Evolutionary conservation across 2,113 vertebrate species (phyloP).

Genomic region (Ranitomeya variabilis): DNA sequence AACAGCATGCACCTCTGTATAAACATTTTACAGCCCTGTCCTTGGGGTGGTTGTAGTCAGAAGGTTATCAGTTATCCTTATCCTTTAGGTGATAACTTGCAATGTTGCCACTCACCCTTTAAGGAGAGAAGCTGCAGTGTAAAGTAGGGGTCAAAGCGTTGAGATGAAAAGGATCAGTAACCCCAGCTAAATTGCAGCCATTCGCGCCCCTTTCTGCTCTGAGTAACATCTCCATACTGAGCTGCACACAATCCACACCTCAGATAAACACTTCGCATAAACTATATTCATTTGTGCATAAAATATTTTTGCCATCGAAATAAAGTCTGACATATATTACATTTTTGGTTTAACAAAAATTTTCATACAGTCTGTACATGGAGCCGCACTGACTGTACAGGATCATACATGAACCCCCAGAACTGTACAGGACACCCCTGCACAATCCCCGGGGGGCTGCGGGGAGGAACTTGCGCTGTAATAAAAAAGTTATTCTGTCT

Average conservation of each 20-base stretch:
- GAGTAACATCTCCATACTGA: neutral
- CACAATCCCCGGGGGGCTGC: neutral
- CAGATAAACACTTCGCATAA: slow-evolving; percentile 67
- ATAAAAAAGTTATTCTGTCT: neutral
- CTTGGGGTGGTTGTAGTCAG: too few species aligned
- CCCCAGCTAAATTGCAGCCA: too few species aligned
- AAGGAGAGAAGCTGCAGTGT: too few species aligned
- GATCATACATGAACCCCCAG: slow-evolving; percentile 60
- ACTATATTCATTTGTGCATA: slow-evolving; percentile 76
- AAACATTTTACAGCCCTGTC: too few species aligned
- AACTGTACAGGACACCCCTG: neutral
- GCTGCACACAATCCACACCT: neutral
- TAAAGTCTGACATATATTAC: slow-evolving; percentile 69
- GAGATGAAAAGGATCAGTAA: too few species aligned
- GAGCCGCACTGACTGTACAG: slow-evolving; percentile 69
- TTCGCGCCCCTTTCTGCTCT: neutral
- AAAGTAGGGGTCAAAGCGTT: too few species aligned
- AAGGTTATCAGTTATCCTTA: too few species aligned
- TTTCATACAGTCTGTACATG: slow-evolving; percentile 71
- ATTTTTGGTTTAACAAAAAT: slow-evolving; percentile 71
- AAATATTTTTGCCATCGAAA: slow-evolving; percentile 65
- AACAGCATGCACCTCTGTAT: too few species aligned
- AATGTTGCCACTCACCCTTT: too few species aligned
- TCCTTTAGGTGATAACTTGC: too few species aligned
- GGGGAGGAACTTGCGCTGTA: neutral